phyloP scores from a whole-genome alignment of 1,140 invertebrate species.

The Orius insidiosus region DNA sequence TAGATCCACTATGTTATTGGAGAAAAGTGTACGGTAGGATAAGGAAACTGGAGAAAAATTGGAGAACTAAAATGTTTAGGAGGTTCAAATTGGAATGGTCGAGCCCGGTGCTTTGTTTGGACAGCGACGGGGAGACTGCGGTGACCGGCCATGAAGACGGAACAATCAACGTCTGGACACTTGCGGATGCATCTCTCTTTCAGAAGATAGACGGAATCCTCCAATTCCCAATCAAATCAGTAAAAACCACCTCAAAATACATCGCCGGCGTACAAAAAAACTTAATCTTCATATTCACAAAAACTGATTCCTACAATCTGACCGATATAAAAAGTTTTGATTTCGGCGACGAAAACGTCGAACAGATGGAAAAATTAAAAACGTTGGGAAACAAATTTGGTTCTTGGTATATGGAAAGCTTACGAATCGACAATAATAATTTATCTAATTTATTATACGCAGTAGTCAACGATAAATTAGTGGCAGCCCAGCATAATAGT shows the following conservation, averaged over 20 bases:
- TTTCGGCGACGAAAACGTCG: background rate
- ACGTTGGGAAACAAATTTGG: background rate
- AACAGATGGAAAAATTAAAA: background rate
- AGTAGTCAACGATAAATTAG: background rate
- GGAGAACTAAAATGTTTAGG: background rate
- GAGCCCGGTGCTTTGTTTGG: background rate
- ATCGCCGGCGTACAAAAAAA: background rate
- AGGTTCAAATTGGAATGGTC: background rate
- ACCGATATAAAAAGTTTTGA: background rate
- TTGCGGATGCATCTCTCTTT: no score
- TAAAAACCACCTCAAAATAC: background rate
- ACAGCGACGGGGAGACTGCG: background rate
- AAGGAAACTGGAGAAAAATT: background rate
- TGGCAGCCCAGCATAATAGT: background rate
- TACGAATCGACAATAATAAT: background rate
- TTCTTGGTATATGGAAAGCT: background rate
- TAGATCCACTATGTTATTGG: background rate
- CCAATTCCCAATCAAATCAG: background rate
- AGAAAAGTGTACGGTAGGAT: background rate
- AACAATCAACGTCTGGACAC: background rate
- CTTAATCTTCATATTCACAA: background rate
- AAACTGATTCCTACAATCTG: background rate
- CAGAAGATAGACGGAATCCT: background rate
- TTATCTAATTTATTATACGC: background rate
- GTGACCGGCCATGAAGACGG: slow-evolving; percentile 1